Conservation (phyloP, 2,797 vertebrate genomes). For the Sebastes steindachneri region DNA sequence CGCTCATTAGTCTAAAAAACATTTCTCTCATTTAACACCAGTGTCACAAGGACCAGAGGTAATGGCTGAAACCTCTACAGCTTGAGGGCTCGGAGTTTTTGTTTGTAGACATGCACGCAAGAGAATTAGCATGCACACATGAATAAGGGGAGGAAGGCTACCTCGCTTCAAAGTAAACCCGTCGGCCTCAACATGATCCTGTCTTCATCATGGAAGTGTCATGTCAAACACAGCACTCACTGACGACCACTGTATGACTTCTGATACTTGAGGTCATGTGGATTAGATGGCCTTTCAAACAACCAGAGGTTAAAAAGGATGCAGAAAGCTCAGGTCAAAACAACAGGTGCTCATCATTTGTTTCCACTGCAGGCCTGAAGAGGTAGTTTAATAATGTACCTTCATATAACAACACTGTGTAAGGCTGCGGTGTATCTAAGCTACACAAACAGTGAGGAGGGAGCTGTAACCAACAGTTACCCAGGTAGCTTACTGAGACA, state of each 20-base stretch:
- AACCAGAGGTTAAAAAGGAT: not conserved
- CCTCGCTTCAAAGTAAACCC: not conserved
- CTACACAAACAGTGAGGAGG: conserved; percentile 48
- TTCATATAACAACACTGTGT: conserved; percentile 14
- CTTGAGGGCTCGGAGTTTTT: conserved; percentile 24
- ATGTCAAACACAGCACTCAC: not conserved
- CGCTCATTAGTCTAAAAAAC: conserved; percentile 62
- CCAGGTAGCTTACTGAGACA: conserved; percentile 75
- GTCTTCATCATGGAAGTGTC: not conserved
- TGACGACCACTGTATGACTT: not conserved
- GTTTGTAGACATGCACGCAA: conserved; percentile 2
- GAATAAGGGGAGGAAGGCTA: not conserved
- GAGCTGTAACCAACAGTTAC: conserved; percentile 61
- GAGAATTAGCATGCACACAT: conserved; percentile 10
- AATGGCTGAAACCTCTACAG: conserved; percentile 33
- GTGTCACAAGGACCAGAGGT: conserved; percentile 38
- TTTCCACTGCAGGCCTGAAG: not conserved
- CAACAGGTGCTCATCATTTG: not conserved
- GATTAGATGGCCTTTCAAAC: not conserved
- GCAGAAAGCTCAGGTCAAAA: not conserved
- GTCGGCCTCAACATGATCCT: not conserved
- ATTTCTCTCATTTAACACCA: conserved; percentile 51
- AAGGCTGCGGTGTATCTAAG: conserved; percentile 33
- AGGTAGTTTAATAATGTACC: conserved; percentile 28
- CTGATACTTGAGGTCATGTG: not conserved